Percentiles rank a stretch among this genome's conserved stretches.
phyloP scores from a whole-genome alignment of 2,888 invertebrate genomes.

The Willowsia nigromaculata region DNA sequence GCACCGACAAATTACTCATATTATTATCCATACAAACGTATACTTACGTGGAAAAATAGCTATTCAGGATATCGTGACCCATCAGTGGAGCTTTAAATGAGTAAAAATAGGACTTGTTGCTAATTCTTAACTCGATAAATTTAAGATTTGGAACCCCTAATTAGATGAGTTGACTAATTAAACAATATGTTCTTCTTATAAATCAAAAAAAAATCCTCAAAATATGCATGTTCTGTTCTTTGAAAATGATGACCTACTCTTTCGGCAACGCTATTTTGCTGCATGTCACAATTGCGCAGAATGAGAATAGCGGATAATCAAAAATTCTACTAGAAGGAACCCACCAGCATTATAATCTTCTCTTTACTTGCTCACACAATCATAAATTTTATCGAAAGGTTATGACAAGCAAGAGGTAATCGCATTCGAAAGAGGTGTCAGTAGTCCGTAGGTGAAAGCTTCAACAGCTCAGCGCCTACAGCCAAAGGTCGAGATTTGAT shows the following conservation, averaged over 20 bases:
- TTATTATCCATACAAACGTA: background rate
- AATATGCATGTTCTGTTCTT: no score
- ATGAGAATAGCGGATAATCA: background rate
- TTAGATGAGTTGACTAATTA: background rate
- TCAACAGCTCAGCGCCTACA: slow-evolving; percentile 67
- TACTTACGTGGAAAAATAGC: no score
- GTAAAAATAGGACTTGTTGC: background rate
- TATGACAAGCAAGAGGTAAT: slow-evolving; percentile 58
- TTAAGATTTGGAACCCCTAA: background rate
- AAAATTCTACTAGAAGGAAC: background rate
- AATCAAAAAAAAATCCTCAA: background rate
- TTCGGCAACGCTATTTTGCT: no score
- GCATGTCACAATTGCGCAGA: no score
- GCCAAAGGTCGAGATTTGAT: slow-evolving; percentile 66
- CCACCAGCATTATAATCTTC: background rate
- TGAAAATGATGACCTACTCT: no score
- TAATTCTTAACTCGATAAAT: background rate
- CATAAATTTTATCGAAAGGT: slow-evolving; percentile 57
- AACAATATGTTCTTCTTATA: background rate
- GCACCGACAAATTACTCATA: slow-evolving; percentile 1
- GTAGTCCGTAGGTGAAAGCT: slow-evolving; percentile 55
- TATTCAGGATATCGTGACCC: slow-evolving; percentile 14
- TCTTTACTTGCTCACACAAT: background rate
- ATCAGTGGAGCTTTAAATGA: background rate
- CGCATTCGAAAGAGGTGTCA: slow-evolving; percentile 44